Conservation (phyloP, 2,113 vertebrate species). For the Hydrochoerus hydrochaeris region DNA sequence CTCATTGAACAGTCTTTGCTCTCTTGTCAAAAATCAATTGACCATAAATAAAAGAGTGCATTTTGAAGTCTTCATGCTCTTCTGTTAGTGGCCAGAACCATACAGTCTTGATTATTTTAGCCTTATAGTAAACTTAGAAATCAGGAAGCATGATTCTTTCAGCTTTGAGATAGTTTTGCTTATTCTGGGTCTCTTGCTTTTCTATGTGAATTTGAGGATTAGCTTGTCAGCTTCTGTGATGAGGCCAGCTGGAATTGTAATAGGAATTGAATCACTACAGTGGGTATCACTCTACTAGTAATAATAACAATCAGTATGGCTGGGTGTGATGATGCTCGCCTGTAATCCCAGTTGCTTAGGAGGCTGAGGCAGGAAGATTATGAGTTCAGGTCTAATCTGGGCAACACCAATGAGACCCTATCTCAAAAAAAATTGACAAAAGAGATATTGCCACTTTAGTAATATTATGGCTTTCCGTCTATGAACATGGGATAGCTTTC, state of each 20-base stretch:
- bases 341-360: not conserved
- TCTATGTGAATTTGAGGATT: not conserved
- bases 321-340: not conserved
- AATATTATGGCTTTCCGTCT: not conserved
- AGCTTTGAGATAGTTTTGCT: conserved; percentile 24
- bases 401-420: not conserved
- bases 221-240: not conserved
- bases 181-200: not conserved
- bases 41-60: not conserved
- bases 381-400: not conserved
- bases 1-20: not conserved
- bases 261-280: not conserved
- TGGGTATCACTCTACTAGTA: not conserved
- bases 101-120: not conserved
- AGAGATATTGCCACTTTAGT: not conserved
- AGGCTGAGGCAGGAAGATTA: not conserved
- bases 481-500: not conserved
- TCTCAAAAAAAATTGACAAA: not conserved
- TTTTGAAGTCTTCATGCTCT: not conserved
- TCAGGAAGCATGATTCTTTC: not conserved
- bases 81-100: not conserved
- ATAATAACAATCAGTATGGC: not conserved
- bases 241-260: not conserved
- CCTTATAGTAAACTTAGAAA: not conserved
- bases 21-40: not conserved